Evolutionary conservation across 2,113 vertebrate species (phyloP).

Genomic region (Puntigrus tetrazona): DNA sequence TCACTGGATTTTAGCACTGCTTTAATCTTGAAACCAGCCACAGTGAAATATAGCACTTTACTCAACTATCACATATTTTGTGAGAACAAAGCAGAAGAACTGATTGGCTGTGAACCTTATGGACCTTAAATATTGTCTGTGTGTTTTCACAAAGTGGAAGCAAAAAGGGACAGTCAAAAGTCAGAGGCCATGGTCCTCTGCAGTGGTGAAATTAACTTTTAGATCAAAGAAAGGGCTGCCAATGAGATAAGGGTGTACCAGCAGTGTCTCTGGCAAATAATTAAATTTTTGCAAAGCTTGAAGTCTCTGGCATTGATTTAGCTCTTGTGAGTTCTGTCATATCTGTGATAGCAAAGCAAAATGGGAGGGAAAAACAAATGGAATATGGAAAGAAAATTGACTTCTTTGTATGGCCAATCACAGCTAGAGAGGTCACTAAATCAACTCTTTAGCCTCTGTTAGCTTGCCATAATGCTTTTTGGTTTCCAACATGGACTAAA

Average conservation of each 20-base stretch:
- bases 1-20: not conserved
- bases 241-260: not conserved
- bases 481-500: not conserved
- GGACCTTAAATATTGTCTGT: not conserved
- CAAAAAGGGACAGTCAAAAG: not conserved
- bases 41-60: not conserved
- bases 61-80: not conserved
- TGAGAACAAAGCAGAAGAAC: too few relatives aligned
- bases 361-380: not conserved
- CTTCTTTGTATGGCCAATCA: conserved; percentile 1
- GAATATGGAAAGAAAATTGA: conserved; percentile 13
- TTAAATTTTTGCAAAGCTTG: conserved; percentile 8
- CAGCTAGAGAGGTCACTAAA: conserved; percentile 4
- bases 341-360: conserved; percentile 1
- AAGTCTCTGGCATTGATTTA: conserved; percentile 3
- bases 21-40: not conserved
- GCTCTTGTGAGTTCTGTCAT: not conserved
- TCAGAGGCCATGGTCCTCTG: not conserved
- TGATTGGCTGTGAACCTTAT: not conserved
- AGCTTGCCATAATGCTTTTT: not conserved
- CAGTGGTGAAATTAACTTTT: not conserved
- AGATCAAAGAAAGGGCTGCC: conserved; percentile 3
- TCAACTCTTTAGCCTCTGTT: not conserved
- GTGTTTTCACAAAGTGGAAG: not conserved
- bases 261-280: not conserved